Evolutionary conservation across 2,888 invertebrate genomes (phyloP), one percentile per base, ranked within the genome.

Genomic region (Amiota communis): DNA sequence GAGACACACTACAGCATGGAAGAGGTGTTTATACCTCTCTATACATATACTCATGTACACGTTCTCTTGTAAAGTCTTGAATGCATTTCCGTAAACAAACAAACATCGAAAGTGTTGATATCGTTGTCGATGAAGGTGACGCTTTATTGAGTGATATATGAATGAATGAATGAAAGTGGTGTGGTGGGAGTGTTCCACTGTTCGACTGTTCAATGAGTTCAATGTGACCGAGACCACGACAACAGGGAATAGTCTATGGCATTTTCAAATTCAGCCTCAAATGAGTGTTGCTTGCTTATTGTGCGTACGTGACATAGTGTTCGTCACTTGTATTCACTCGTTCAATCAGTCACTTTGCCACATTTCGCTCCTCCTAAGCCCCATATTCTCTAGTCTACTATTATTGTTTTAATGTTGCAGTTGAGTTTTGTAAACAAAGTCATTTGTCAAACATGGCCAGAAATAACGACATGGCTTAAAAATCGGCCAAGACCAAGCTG

Each of bases 221-320:
- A 6, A 36, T 36, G 36, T 36, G 36, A 36, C 36, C 8, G 36
- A 6, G 36, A 36, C 36, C 36, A 6, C 36, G 36, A 36, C 36
- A 6, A 6, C 36, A 6, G 36, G 36, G 36, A 36, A 36, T 36
- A 36, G 2, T 6, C 36, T 36, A 36, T 36, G 36, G 36, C 6
- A 6, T 2, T 36, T 36, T 36, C 36, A 36, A 36, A 36, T 36
- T 36, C 8, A 36, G 36, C 65, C 17, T 65, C 48, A 11, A 15
- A 11, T 53, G 23, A n/a, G n/a, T n/a, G n/a, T n/a, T n/a, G n/a
- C n/a, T 59, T 59, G 23, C 75, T 77, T 64, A 73, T 76, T 68
- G 77, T 81, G 84, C 76, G 83, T 82, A 82, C 84, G 82, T 82
- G 84, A 81, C 80, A 72, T 83, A 81, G 79, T 78, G 77, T 79